Percentiles rank a stretch among this genome's conserved stretches.
These are phyloP conservation scores for Cylas formicarius DNA, from an alignment of 1,140 invertebrate species.

Conservation along the genomic window DNA sequence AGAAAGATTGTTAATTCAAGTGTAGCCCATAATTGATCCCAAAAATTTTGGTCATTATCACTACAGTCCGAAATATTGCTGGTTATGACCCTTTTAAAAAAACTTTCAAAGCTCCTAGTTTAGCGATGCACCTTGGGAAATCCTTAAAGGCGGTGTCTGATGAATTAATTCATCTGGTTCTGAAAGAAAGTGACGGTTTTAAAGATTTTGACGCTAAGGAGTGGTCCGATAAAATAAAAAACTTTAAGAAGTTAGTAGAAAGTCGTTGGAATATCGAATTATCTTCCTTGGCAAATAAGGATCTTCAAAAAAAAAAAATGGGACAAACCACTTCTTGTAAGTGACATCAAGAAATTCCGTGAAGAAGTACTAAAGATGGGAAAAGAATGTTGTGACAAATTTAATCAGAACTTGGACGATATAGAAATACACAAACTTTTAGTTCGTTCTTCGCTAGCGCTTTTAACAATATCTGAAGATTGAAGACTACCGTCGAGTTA, in stretches of 20 bases:
- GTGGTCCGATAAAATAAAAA: constrained; percentile 19
- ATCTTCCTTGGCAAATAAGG: constrained; percentile 24
- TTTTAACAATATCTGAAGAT: constrained; percentile 29
- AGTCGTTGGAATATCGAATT: constrained; percentile 23
- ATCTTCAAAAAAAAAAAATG: constrained; percentile 24
- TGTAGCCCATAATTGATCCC: constrained; percentile 18
- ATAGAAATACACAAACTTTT: constrained; percentile 9
- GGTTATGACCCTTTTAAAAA: constrained; percentile 19
- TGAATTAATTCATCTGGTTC: constrained; percentile 19
- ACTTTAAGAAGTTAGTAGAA: constrained; percentile 19
- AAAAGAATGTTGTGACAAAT: constrained; percentile 12
- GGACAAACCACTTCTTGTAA: constrained; percentile 25
- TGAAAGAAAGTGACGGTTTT: constrained; percentile 20
- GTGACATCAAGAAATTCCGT: constrained; percentile 20
- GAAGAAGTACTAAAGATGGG: constrained; percentile 10
- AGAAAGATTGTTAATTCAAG: constrained; percentile 9
- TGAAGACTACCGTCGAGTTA: constrained; percentile 18
- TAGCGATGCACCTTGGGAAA: constrained; percentile 21
- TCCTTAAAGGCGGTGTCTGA: constrained; percentile 19
- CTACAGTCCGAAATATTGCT: constrained; percentile 13
- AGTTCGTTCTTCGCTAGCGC: constrained; percentile 16
- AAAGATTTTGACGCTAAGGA: constrained; percentile 11
- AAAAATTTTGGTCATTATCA: constrained; percentile 20
- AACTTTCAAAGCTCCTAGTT: constrained; percentile 20
- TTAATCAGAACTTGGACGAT: constrained; percentile 11